Percentiles rank a stretch among this genome's conserved stretches.
Evolutionary conservation across 2,888 invertebrate species (phyloP).

Genomic region (Allophyes oxyacanthae): DNA sequence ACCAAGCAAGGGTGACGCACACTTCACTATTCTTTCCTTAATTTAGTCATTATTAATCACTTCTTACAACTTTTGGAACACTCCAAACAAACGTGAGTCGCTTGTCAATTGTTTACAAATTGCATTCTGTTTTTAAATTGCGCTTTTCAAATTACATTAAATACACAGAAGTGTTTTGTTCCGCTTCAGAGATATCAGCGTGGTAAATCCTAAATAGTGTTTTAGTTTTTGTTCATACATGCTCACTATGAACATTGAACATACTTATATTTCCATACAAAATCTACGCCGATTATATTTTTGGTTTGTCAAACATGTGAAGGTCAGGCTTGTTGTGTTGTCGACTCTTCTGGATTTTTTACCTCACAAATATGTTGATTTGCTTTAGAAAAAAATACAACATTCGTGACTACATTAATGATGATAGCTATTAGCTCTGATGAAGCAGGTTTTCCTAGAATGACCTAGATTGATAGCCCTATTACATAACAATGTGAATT

Average conservation of each 20-base stretch:
- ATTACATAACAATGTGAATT: conserved; percentile 21
- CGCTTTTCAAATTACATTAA: conserved; percentile 21
- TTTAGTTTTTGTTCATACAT: conserved; percentile 10
- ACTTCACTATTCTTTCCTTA: no score
- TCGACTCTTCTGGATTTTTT: not conserved
- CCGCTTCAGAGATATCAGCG: conserved; percentile 32
- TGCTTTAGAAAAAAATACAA: not conserved
- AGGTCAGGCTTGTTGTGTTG: conserved; percentile 12
- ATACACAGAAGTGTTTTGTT: conserved; percentile 24
- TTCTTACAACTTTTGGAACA: no score
- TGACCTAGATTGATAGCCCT: not conserved
- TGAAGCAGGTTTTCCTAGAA: conserved; percentile 21
- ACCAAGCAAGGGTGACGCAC: no score
- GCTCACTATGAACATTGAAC: not conserved
- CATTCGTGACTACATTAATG: not conserved
- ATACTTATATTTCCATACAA: not conserved
- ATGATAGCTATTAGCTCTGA: conserved; percentile 5
- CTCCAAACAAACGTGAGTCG: conserved; percentile 3
- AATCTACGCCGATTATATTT: conserved; percentile 2
- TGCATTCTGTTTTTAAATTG: conserved; percentile 8
- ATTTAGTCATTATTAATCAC: no score
- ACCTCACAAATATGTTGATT: not conserved
- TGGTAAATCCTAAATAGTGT: conserved; percentile 31
- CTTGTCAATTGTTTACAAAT: not conserved
- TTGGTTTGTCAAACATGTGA: conserved; percentile 12